phyloP scores from a whole-genome alignment of 2,113 vertebrate genomes.

The Pavo muticus region DNA sequence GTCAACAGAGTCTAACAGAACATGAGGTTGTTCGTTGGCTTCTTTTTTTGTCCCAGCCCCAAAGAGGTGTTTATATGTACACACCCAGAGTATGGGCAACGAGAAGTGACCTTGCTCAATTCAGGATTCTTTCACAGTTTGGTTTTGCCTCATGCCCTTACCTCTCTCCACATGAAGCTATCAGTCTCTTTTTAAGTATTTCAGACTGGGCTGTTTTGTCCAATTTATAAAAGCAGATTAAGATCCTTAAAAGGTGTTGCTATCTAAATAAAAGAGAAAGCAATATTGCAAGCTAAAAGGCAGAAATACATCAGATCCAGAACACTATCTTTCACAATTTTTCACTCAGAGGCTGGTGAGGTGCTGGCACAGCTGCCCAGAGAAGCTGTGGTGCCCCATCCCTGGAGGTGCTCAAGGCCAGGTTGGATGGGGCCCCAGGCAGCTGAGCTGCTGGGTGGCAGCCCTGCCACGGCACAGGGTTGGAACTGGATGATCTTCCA shows the following conservation, averaged over 20 bases:
- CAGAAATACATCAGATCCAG: not conserved
- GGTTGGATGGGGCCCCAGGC: too few species aligned
- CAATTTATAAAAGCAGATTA: not conserved
- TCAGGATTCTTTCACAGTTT: not conserved
- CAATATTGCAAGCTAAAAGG: not conserved
- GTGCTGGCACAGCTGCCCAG: too few species aligned
- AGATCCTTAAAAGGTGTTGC: not conserved
- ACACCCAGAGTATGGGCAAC: not conserved
- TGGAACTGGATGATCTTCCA: too few species aligned
- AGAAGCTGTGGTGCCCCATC: too few species aligned
- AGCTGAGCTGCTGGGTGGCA: too few species aligned
- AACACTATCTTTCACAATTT: not conserved
- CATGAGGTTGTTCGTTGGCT: rapidly evolving
- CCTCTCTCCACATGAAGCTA: not conserved
- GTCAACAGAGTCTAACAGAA: not conserved
- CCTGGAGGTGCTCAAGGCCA: too few species aligned
- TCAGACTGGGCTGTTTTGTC: not conserved
- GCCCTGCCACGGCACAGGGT: too few species aligned
- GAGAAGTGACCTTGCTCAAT: not conserved
- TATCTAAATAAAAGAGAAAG: not conserved
- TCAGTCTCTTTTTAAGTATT: not conserved
- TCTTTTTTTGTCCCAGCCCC: not conserved
- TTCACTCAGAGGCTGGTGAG: too few species aligned
- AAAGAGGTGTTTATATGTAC: not conserved
- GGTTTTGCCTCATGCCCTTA: not conserved